phyloP scores from a whole-genome alignment of 2,888 invertebrate genomes.

The Yponomeuta cagnagella region DNA sequence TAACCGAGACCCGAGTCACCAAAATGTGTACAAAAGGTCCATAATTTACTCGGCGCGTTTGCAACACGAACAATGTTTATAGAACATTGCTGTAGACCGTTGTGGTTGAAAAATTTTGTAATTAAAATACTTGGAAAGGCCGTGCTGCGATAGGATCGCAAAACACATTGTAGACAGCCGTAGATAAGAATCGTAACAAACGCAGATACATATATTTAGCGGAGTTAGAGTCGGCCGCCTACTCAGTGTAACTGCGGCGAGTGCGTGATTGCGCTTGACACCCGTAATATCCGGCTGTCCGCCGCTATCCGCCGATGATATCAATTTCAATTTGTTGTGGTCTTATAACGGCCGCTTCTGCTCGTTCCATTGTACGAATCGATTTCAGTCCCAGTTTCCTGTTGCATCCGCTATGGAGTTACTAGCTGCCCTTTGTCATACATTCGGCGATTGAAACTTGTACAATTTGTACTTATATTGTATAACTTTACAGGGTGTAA shows the following conservation, averaged over 20 bases:
- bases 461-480: neutral
- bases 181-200: constrained; percentile 12
- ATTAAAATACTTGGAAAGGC: constrained; percentile 12
- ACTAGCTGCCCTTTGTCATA: constrained; percentile 59
- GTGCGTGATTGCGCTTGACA: constrained; percentile 72
- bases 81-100: neutral
- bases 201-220: constrained; percentile 32
- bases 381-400: constrained; percentile 68
- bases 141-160: constrained; percentile 6
- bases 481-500: neutral
- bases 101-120: constrained; percentile 7
- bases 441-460: constrained; percentile 27
- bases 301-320: constrained; percentile 67
- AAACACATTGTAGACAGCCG: constrained; percentile 8
- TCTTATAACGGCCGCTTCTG: constrained; percentile 60
- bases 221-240: constrained; percentile 36
- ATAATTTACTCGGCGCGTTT: neutral
- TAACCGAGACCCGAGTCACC: constrained; percentile 46
- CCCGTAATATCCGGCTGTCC: constrained; percentile 69
- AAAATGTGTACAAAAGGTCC: constrained; percentile 30
- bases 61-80: constrained; percentile 6
- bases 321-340: constrained; percentile 75
- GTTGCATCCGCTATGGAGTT: constrained; percentile 62
- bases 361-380: constrained; percentile 65
- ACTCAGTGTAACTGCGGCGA: constrained; percentile 27